Percentiles rank a stretch among this genome's conserved stretches.
These are phyloP conservation scores for Colaptes auratus DNA, from an alignment of 2,113 vertebrate species.

Conservation along the genomic window DNA sequence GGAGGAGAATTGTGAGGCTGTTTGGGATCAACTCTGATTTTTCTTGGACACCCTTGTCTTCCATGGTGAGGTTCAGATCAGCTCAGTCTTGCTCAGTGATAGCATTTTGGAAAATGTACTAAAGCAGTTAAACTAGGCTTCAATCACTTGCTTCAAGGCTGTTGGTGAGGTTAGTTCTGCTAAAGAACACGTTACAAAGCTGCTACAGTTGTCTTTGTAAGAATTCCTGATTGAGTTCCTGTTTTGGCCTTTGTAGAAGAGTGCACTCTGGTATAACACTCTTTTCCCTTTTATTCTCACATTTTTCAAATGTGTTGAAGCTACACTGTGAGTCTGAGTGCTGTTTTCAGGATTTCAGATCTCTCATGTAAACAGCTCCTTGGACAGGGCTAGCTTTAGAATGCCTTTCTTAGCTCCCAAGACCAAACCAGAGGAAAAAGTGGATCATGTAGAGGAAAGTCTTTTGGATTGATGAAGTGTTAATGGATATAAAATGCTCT, in stretches of 20 bases:
- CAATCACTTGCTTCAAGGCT: not conserved
- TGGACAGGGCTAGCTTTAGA: not conserved
- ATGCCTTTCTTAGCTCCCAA: not conserved
- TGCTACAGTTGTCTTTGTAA: not conserved
- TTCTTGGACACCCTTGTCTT: not conserved
- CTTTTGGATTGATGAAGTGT: not conserved
- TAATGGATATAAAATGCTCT: not conserved
- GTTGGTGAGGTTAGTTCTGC: not conserved
- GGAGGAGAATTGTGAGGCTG: not conserved
- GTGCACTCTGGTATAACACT: not conserved
- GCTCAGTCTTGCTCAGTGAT: not conserved
- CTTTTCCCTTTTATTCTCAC: not conserved
- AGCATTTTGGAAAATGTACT: not conserved
- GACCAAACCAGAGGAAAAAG: not conserved
- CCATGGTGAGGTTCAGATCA: not conserved
- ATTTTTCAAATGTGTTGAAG: not conserved
- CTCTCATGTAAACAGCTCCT: not conserved
- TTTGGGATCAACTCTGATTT: not conserved
- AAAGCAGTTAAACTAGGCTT: not conserved
- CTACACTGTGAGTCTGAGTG: not conserved
- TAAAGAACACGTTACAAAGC: not conserved
- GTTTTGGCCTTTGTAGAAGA: not conserved
- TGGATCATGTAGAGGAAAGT: not conserved
- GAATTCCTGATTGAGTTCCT: not conserved
- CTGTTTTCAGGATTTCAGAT: not conserved